Conservation (phyloP, 2,797 vertebrate genomes). For the Gallinago stenura region DNA sequence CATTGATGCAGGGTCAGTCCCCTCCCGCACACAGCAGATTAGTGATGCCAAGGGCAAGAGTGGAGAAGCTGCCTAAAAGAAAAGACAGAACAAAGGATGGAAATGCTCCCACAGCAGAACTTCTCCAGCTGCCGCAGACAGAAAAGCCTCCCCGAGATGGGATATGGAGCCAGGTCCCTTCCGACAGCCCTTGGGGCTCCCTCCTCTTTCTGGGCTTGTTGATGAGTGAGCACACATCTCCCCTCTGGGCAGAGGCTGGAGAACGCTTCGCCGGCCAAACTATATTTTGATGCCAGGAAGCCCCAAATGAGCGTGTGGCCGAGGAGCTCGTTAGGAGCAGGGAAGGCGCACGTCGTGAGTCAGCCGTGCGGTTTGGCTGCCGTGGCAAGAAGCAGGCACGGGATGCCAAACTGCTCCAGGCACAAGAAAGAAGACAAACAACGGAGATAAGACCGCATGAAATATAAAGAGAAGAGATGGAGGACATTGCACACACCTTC, state of each 20-base stretch:
- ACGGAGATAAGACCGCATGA: not conserved
- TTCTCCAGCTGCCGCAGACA: not conserved
- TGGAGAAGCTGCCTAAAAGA: not conserved
- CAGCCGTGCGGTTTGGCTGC: not conserved
- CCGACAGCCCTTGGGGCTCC: not conserved
- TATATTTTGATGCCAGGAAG: not conserved
- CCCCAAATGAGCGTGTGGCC: not conserved
- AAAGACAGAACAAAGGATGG: not conserved
- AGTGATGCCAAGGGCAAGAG: not conserved
- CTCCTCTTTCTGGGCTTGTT: not conserved
- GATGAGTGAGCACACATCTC: not conserved
- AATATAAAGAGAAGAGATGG: not conserved
- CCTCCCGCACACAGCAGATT: not conserved
- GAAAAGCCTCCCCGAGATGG: not conserved
- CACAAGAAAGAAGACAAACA: not conserved
- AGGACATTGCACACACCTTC: not conserved
- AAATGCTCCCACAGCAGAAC: not conserved
- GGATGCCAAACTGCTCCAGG: not conserved
- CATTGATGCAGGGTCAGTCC: not conserved
- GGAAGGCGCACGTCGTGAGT: not conserved
- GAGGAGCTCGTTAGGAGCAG: not conserved
- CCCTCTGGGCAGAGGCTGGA: not conserved
- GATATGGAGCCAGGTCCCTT: not conserved
- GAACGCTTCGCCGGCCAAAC: not conserved
- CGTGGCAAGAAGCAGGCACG: fast-evolving